A percentile compares a stretch with the other conserved stretches of the same genome.
Evolutionary conservation across 2,888 invertebrate genomes (phyloP).

Genomic region (Tetheella fluctuosa): DNA sequence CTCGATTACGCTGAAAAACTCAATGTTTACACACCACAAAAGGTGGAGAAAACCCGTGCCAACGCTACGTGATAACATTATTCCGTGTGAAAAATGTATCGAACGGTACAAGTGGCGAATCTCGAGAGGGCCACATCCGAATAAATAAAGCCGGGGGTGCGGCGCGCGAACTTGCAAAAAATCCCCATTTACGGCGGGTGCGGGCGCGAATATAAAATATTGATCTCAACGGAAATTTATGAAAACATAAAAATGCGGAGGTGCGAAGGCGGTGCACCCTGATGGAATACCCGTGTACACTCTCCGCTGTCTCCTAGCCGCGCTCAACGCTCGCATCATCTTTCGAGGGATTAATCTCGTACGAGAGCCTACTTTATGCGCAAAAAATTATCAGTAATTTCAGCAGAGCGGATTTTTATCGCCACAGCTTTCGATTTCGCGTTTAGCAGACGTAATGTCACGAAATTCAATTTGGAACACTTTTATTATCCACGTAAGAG

Average conservation of each 20-base stretch:
- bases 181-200: constrained; percentile 61
- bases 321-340: constrained; percentile 40
- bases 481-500: constrained; percentile 45
- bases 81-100: constrained; percentile 73
- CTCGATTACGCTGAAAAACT: constrained; percentile 25
- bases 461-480: constrained; percentile 40
- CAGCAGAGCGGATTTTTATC: constrained; percentile 35
- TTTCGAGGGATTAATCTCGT: constrained; percentile 46
- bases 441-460: constrained; percentile 11
- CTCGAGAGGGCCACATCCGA: constrained; percentile 65
- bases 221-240: constrained; percentile 79
- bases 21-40: constrained; percentile 43
- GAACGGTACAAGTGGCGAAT: constrained; percentile 69
- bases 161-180: constrained; percentile 64
- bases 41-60: constrained; percentile 42
- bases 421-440: constrained; percentile 32
- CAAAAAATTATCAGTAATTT: constrained; percentile 42
- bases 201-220: constrained; percentile 78
- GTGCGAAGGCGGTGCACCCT: constrained; percentile 59
- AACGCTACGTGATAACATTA: constrained; percentile 71
- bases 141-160: constrained; percentile 61
- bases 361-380: constrained; percentile 38
- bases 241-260: constrained; percentile 79
- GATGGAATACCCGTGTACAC: constrained; percentile 69
- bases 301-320: constrained; percentile 37